Conservation (phyloP, 1,140 invertebrate genomes). For the Catajapyx aquilonaris region DNA sequence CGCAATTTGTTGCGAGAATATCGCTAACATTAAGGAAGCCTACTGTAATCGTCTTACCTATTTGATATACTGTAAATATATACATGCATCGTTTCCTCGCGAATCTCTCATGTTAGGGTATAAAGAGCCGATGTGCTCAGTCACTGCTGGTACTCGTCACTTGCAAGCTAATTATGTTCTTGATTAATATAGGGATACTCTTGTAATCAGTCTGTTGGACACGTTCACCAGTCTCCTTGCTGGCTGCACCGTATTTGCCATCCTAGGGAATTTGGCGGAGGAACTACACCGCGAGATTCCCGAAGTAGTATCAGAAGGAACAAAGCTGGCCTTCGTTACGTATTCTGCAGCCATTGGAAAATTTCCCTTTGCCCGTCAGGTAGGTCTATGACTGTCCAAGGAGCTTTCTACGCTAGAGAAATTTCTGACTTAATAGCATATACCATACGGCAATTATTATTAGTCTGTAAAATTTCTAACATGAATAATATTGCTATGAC, state of each 20-base stretch:
- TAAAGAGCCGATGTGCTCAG: not conserved
- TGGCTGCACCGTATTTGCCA: conserved; percentile 28
- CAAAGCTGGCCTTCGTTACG: conserved; percentile 24
- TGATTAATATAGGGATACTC: conserved; percentile 19
- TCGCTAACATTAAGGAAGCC: not conserved
- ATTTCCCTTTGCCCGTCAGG: conserved; percentile 22
- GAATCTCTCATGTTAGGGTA: not conserved
- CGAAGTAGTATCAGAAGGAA: conserved; percentile 15
- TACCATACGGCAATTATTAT: too few relatives aligned
- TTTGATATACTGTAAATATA: not conserved
- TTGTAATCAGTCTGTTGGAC: conserved; percentile 27
- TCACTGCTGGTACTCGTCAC: not conserved
- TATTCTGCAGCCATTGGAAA: conserved; percentile 28
- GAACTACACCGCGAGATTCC: conserved; percentile 14
- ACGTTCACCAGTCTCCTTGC: conserved; percentile 29
- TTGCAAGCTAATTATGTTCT: not conserved
- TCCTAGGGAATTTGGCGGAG: conserved; percentile 22
- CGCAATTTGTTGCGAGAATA: not conserved
- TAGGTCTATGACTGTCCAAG: too few relatives aligned
- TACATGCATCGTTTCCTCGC: not conserved
- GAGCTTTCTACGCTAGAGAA: too few relatives aligned
- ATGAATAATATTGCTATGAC: too few relatives aligned
- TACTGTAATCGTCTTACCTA: not conserved
- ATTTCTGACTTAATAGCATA: too few relatives aligned
- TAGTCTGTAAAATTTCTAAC: too few relatives aligned